phyloP scores from a whole-genome alignment of 2,888 invertebrate genomes.

The Drosophila neonasuta region DNA sequence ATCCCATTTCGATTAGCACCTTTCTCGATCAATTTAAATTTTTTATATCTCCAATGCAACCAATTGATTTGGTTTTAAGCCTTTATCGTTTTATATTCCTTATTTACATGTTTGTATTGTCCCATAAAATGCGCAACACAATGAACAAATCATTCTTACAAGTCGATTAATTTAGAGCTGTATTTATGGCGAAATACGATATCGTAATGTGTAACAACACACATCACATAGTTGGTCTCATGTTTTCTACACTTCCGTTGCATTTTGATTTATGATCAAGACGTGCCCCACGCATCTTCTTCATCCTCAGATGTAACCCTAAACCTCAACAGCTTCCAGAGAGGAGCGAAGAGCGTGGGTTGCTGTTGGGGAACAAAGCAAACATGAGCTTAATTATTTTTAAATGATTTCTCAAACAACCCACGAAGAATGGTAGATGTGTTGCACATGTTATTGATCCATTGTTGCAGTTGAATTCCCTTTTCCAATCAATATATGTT shows the following conservation, averaged over 20 bases:
- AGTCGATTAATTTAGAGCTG: conserved; percentile 16
- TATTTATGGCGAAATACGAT: conserved; percentile 37
- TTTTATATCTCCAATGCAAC: background rate
- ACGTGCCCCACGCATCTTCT: conserved; percentile 43
- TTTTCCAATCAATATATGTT: conserved; percentile 15
- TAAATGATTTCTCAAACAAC: conserved; percentile 65
- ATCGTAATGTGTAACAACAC: conserved; percentile 38
- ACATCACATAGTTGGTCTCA: conserved; percentile 28
- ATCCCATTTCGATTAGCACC: no score
- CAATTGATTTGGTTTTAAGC: background rate
- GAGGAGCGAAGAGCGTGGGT: conserved; percentile 30
- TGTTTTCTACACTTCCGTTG: conserved; percentile 48
- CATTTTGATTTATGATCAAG: conserved; percentile 48
- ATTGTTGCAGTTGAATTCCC: conserved; percentile 41
- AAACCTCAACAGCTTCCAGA: conserved; percentile 14
- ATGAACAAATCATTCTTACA: conserved; percentile 16
- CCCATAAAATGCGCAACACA: conserved; percentile 1
- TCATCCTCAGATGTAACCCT: conserved; percentile 28
- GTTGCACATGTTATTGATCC: conserved; percentile 28
- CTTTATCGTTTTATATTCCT: background rate
- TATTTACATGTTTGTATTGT: background rate
- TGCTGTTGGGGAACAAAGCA: conserved; percentile 23
- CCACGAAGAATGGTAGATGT: conserved; percentile 44
- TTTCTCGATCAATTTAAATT: background rate
- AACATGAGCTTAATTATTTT: conserved; percentile 72